Conservation (phyloP, 2,797 vertebrate species). For the Acanthurus leucopareius region DNA sequence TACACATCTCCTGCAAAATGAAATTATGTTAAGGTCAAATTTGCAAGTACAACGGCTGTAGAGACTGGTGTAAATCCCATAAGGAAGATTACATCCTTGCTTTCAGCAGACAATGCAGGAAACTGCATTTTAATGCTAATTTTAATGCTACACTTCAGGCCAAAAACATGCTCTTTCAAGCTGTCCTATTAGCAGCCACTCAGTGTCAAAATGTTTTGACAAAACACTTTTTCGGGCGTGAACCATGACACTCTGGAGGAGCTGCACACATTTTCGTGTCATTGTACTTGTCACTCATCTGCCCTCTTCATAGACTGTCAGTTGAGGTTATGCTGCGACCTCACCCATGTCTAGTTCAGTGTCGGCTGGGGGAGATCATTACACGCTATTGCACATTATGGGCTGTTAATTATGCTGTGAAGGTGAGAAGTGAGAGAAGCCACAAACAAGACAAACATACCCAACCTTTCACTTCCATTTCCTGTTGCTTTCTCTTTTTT, state of each 20-base stretch:
- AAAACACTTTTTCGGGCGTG: conserved; percentile 21
- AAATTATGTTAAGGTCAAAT: neutral
- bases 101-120: neutral
- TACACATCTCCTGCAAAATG: neutral
- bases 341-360: conserved; percentile 4
- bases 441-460: conserved; percentile 12
- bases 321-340: conserved; percentile 3
- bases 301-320: conserved; percentile 11
- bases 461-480: neutral
- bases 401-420: conserved; percentile 14
- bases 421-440: conserved; percentile 12
- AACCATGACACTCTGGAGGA: conserved; percentile 15
- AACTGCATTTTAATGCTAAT: neutral
- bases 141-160: neutral
- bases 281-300: conserved; percentile 6
- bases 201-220: conserved; percentile 46
- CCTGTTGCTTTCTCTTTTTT: neutral
- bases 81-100: neutral
- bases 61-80: too few species aligned
- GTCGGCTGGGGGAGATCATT: conserved; percentile 37
- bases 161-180: neutral
- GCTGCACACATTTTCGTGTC: conserved; percentile 25
- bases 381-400: conserved; percentile 43
- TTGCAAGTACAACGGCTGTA: neutral
- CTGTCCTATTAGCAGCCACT: conserved; percentile 17